Evolutionary conservation across 53 echinoderm and acorn worm species (phyloP).

Genomic region (Glandiceps talaboti): DNA sequence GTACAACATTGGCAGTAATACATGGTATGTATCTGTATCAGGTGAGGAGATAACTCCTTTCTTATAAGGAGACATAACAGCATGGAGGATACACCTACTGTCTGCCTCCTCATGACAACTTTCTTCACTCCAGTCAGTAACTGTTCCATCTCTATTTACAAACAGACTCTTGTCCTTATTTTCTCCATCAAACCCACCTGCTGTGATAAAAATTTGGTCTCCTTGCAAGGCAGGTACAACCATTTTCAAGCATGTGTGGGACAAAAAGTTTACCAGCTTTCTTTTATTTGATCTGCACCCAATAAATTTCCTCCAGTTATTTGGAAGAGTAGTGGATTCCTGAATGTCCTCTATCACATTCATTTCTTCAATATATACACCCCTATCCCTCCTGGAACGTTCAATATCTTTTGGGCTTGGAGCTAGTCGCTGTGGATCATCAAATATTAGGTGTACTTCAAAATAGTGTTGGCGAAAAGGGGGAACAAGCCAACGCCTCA

Average conservation of each 20-base stretch:
- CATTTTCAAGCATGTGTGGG: background rate
- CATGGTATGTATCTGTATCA: constrained; percentile 22
- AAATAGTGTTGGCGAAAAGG: background rate
- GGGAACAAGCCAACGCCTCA: background rate
- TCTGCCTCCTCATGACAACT: constrained; percentile 23
- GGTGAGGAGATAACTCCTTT: constrained; percentile 11
- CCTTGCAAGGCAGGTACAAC: constrained; percentile 7
- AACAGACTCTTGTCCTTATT: constrained; percentile 5
- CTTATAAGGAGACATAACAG: background rate
- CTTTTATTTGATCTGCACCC: background rate
- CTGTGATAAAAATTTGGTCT: constrained; percentile 4
- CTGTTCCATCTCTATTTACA: background rate
- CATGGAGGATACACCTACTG: constrained; percentile 15
- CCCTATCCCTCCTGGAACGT: constrained; percentile 11
- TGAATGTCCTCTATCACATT: background rate
- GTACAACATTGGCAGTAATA: constrained; percentile 4
- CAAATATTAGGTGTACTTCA: constrained; percentile 29
- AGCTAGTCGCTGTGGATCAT: constrained; percentile 22
- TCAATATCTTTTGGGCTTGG: constrained; percentile 29
- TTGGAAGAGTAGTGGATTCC: background rate
- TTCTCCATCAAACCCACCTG: constrained; percentile 17
- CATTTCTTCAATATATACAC: background rate
- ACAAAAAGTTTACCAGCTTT: background rate
- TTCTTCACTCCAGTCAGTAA: background rate
- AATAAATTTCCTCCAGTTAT: background rate